These are phyloP conservation scores for Epinephelus cyanopodus DNA, from an alignment of 2,113 vertebrate genomes.

Conservation along the genomic window DNA sequence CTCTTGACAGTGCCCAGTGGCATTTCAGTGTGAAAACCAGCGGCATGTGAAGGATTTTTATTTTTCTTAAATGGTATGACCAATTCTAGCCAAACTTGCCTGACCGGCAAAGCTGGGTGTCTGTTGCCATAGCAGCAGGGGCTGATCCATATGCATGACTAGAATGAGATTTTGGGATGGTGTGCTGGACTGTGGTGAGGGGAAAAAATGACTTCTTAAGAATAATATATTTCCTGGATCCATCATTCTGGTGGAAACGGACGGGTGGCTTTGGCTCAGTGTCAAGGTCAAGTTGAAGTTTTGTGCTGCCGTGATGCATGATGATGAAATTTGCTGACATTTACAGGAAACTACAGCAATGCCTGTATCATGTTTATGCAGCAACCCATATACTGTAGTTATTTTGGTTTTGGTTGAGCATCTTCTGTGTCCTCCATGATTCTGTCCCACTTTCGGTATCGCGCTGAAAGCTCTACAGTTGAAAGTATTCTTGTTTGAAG, in stretches of 20 bases:
- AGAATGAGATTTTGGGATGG: slow-evolving; percentile 17
- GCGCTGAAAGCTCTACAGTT: not conserved
- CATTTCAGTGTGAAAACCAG: slow-evolving; percentile 42
- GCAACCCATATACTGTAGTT: slow-evolving; percentile 8
- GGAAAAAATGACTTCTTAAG: not conserved
- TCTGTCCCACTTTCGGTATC: slow-evolving; percentile 40
- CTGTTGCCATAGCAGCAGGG: slow-evolving; percentile 63
- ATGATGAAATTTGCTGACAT: slow-evolving; percentile 39
- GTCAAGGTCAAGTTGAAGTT: slow-evolving; percentile 15
- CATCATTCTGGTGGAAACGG: slow-evolving; percentile 17
- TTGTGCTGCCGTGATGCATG: not conserved
- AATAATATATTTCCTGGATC: not conserved
- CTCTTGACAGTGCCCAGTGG: slow-evolving; percentile 50
- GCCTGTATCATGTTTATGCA: not conserved
- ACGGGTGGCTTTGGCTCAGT: slow-evolving; percentile 20
- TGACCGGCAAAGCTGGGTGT: not conserved
- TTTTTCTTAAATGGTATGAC: slow-evolving; percentile 13
- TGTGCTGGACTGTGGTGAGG: not conserved
- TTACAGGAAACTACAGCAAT: not conserved
- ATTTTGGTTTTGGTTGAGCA: slow-evolving; percentile 4
- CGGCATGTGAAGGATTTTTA: slow-evolving; percentile 30
- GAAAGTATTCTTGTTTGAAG: slow-evolving; percentile 16
- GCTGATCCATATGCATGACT: slow-evolving; percentile 45
- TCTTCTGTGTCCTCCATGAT: not conserved
- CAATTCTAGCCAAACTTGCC: slow-evolving; percentile 37